Base-by-base conservation (phyloP, 1,140 invertebrate species). In the Protaetia brevitarsis region DNA sequence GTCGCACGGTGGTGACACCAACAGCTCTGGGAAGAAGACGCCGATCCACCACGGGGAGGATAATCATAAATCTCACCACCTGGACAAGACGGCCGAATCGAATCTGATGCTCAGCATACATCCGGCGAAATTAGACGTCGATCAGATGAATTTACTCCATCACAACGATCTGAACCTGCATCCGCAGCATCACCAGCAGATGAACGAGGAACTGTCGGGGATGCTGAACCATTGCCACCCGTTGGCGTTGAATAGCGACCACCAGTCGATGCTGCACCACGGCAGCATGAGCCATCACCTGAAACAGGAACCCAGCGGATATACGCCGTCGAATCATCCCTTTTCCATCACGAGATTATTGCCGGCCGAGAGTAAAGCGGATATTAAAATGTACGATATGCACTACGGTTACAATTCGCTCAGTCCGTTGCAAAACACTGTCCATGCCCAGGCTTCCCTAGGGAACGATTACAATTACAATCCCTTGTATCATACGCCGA, bases 261-360 rank as follows among this genome's bases (percentile, higher is more conserved):
- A 88, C 73, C 81, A 82, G 74, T 78, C 85, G 77, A 80, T 85
- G 78, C 77, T 87, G n/a, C 88, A 89, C 68, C 86, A 85, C 78
- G 79, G 7, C 77, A 80, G 79, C 64, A 83, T 56, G 72, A 78
- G 78, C 64, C 81, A 81, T 65, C 84, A 86, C 60, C 80, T 92
- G 72, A 91, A 92, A 77, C 90, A 92, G 77, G 90, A 93, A 76
- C 87, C 89, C 26, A 79, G 86, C 8, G 87, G 87, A n/a, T 92
- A 90, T 72, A 88, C 89, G 28, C 86, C 90, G 6, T 89, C 90
- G 64, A 89, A 85, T 76, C 92, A 96, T 79, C 95, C 95, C 0
- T 97, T 97, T 81, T 95, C 93, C 77, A 97, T 97, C 73, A 96
- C 93, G 69, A 89, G 94, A 76, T 85, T 97, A 74, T 80, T 94